A percentile compares a stretch with the other conserved stretches of the same genome.
These are phyloP conservation scores for Ephialtes manifestator DNA, from an alignment of 2,888 invertebrate species.

Conservation along the genomic window DNA sequence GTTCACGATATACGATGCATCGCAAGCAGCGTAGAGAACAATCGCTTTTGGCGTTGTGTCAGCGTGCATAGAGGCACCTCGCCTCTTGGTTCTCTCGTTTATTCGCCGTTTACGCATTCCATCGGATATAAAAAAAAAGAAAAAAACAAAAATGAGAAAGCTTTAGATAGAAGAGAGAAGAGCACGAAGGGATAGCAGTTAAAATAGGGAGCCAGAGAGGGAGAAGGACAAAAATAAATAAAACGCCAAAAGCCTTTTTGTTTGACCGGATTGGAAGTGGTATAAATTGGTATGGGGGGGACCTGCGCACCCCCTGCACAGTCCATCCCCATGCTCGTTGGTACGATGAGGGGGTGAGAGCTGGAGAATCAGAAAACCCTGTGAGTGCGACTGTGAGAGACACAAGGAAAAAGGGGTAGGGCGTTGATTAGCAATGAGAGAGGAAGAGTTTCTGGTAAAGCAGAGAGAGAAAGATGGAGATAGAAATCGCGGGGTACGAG, in stretches of 20 bases:
- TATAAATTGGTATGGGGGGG: conserved; percentile 76
- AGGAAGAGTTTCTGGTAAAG: conserved; percentile 26
- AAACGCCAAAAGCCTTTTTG: conserved; percentile 71
- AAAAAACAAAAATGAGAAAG: conserved; percentile 22
- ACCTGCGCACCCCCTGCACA: conserved; percentile 39
- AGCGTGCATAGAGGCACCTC: conserved; percentile 3
- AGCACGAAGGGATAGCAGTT: conserved; percentile 6
- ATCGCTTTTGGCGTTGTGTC: conserved; percentile 25
- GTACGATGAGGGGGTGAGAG: conserved; percentile 44
- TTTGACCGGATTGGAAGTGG: conserved; percentile 77
- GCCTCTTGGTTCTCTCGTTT: conserved; percentile 75
- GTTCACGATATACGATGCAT: background rate
- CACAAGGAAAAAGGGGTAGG: conserved; percentile 54
- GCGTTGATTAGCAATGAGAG: conserved; percentile 71
- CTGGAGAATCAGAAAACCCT: conserved; percentile 25
- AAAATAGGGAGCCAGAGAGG: conserved; percentile 23
- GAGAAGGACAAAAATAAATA: background rate
- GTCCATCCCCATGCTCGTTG: conserved; percentile 45
- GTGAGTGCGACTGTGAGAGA: conserved; percentile 54
- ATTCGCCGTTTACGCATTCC: conserved; percentile 75
- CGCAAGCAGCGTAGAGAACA: conserved; percentile 13
- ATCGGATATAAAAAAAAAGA: conserved; percentile 68
- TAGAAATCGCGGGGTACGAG: conserved; percentile 14
- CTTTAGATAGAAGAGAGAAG: background rate
- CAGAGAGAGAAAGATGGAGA: conserved; percentile 6